These are phyloP conservation scores for Stichodactyla helianthus DNA, from an alignment of 64 coral and sea anemone species.

Conservation along the genomic window DNA sequence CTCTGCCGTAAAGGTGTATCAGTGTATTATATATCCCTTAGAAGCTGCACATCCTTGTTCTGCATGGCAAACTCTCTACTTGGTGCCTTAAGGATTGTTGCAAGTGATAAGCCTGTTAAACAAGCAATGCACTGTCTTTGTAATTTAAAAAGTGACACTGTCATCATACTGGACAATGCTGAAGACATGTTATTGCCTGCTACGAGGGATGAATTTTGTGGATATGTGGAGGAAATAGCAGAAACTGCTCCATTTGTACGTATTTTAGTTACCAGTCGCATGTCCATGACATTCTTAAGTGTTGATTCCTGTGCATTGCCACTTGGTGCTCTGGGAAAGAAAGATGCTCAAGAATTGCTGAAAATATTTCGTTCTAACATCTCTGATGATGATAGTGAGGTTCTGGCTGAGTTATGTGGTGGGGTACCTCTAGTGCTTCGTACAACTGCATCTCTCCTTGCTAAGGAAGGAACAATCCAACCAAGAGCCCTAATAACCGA, in stretches of 20 bases:
- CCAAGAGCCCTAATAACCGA: slow-evolving; percentile 64
- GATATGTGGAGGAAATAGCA: slow-evolving; percentile 65
- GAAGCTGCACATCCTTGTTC: slow-evolving; percentile 65
- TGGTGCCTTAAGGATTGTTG: slow-evolving; percentile 66
- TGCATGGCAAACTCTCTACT: slow-evolving; percentile 81
- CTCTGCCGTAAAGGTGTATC: slow-evolving; percentile 40
- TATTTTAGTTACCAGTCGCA: slow-evolving; percentile 67
- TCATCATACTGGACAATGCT: slow-evolving; percentile 91
- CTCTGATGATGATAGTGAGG: slow-evolving; percentile 60
- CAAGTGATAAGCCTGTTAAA: slow-evolving; percentile 51
- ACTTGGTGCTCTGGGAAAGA: slow-evolving; percentile 40
- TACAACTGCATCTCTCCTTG: slow-evolving; percentile 78
- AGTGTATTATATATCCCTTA: slow-evolving; percentile 78
- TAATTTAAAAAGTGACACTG: slow-evolving; percentile 40
- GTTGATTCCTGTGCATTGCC: slow-evolving; percentile 44
- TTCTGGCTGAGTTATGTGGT: slow-evolving; percentile 62
- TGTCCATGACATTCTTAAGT: slow-evolving; percentile 60
- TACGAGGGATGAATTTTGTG: slow-evolving; percentile 58
- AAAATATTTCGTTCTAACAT: slow-evolving; percentile 45
- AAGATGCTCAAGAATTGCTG: slow-evolving; percentile 62
- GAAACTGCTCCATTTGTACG: slow-evolving; percentile 69
- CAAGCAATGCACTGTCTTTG: slow-evolving; percentile 72
- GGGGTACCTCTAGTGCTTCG: slow-evolving; percentile 78
- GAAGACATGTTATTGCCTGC: slow-evolving; percentile 80
- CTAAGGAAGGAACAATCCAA: slow-evolving; percentile 47